Percentiles rank a stretch among this genome's conserved stretches.
phyloP scores from a whole-genome alignment of 2,113 vertebrate genomes.

The Neolamprologus variostigma region DNA sequence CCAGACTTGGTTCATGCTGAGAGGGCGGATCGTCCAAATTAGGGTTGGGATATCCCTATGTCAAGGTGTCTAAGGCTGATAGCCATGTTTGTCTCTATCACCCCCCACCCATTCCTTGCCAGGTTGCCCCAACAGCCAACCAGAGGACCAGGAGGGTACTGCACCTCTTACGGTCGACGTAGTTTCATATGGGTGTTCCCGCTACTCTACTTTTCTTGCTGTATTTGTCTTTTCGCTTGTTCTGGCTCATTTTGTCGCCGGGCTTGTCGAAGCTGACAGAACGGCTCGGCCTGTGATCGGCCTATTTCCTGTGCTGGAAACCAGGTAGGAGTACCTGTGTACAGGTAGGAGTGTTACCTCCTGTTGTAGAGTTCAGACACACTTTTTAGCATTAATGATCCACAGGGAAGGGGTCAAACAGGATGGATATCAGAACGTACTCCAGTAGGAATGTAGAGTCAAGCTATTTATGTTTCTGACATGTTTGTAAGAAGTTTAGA shows the following conservation, averaged over 20 bases:
- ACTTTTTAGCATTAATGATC: background rate
- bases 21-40: slow-evolving; percentile 35
- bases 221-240: slow-evolving; percentile 13
- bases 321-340: slow-evolving; percentile 63
- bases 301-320: slow-evolving; percentile 29
- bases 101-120: background rate
- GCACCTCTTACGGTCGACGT: slow-evolving; percentile 16
- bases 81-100: slow-evolving; percentile 37
- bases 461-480: background rate
- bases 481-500: background rate
- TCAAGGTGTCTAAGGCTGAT: slow-evolving; percentile 66
- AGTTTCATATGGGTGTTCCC: slow-evolving; percentile 70
- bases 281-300: background rate
- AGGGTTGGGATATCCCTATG: slow-evolving; percentile 70
- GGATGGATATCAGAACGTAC: background rate
- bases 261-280: slow-evolving; percentile 9
- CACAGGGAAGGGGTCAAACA: background rate
- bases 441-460: background rate
- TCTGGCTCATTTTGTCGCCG: slow-evolving; percentile 33
- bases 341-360: slow-evolving; percentile 67
- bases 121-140: slow-evolving; percentile 21
- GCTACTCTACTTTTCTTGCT: background rate
- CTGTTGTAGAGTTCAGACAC: background rate
- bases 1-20: background rate
- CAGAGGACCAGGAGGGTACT: background rate